Base-by-base conservation (phyloP, 2,797 vertebrate species). In the Leptodactylus fallax region DNA sequence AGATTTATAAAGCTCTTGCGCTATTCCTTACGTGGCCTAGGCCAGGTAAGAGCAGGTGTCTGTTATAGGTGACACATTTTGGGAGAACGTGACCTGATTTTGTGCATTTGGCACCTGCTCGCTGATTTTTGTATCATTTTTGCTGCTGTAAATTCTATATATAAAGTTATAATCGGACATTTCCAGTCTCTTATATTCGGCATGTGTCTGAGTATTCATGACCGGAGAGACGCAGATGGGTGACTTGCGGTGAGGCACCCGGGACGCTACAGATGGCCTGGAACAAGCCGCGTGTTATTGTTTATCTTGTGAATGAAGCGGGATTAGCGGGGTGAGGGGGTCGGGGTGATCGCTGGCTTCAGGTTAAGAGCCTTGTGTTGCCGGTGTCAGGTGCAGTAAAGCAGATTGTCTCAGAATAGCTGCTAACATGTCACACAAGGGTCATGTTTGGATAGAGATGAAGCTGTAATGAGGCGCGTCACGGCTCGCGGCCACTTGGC, bases 391-490 rank as follows among this genome's bases (percentile, higher is more conserved):
- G 60, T 63, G 36, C 79, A 81, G 58, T 65, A 81, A 81, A 81
- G 79, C 79, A 81, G 79, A 81, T 81, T 81, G 45, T 81, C 58
- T 25, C 58, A 14, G 79, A 80, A 80, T 80, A 49, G 45, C 8
- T 9, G 23, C 11, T 81, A 81, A 49, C 79, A 47, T 65, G 79
- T 81, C 79, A 81, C 60, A 81, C 21, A 81, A 81, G 45, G 79
- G 79, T 81, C 79, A 65, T 47, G 36, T 61, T 63, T 61, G 56
- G 79, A 80, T 19, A 21, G 0, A 65, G 56, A 27, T 7, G 58
- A 21, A 47, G 36, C n/a, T 14, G 19, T 17, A 36, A 80, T 47
- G 12, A 63, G 56, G 56, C 36, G 25, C 23, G 23, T 27, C 53
- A 27, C 55, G 58, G 23, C 53, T 79, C 10, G 16, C 49, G 23